Base-by-base conservation (phyloP, 1,140 invertebrate genomes). In the Drosophila insularis region DNA sequence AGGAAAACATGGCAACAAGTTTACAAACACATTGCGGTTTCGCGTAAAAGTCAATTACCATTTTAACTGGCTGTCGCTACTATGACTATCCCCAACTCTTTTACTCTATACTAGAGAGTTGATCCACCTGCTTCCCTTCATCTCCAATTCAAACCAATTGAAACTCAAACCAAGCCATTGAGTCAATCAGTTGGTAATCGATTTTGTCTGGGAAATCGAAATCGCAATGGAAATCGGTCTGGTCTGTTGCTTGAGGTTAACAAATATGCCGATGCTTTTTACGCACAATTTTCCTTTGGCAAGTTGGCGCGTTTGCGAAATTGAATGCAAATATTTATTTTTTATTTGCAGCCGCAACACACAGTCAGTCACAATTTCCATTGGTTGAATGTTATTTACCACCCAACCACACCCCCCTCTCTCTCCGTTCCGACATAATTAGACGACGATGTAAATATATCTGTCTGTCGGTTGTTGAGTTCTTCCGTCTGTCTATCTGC, bases 301-400 rank as follows among this genome's bases (percentile, higher is more conserved):
- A 50, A 56, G 71, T 67, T 74, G 59, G 63, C 74, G 74, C 35
- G 50, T 71, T 85, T 81, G 81, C 80, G 75, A 87, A 86, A 86
- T 86, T 86, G 82, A 86, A 86, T 86, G 82, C 82, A 86, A 86
- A 86, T 87, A 86, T 86, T 86, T 86, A 86, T 86, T 86, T 50
- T 89, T 86, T 87, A 86, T 86, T 86, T 86, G 75, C 82, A 78
- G 71, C 68, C 62, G 70, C 62, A 50, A 50, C 17, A 50, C 43
- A 21, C 43, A 19, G 17, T 21, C 43, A 19, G 19, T 21, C 43
- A 50, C 43, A 50, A 7, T 50, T 21, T 4, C 43, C 43, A 19
- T 10, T 40, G 56, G 63, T 62, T 54, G 32, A 71, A 64, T 86
- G 82, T 85, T 75, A 63, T 80, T 50, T 50, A 17, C 43, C 17